A percentile compares a stretch with the other conserved stretches of the same genome.
These are phyloP conservation scores for Leptinotarsa peninsularis DNA, from an alignment of 2,888 invertebrate genomes.

Conservation along the genomic window DNA sequence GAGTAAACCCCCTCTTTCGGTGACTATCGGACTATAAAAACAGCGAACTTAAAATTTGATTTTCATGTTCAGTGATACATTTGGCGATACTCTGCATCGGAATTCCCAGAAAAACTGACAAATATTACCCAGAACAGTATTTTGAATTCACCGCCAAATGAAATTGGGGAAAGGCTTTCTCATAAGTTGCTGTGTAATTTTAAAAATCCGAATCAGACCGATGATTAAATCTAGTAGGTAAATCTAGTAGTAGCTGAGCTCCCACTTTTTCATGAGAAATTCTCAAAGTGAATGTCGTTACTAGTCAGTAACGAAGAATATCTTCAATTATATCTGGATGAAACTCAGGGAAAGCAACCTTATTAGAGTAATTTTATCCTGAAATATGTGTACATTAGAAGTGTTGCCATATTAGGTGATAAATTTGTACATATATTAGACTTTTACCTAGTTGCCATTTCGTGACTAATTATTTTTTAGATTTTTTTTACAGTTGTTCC, in stretches of 20 bases:
- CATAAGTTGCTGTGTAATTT: neutral
- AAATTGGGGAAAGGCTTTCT: neutral
- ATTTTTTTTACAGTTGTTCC: neutral
- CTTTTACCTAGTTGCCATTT: conserved; percentile 30
- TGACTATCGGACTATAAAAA: too few species aligned
- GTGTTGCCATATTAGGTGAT: conserved; percentile 56
- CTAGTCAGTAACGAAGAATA: neutral
- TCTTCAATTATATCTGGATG: conserved; percentile 27
- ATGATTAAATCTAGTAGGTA: neutral
- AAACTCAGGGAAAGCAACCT: conserved; percentile 49
- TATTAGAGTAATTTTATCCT: conserved; percentile 40
- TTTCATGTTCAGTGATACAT: neutral
- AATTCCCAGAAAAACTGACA: neutral
- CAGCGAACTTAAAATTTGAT: neutral
- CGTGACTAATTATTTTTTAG: conserved; percentile 2
- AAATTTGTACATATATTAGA: conserved; percentile 15
- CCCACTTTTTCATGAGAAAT: neutral
- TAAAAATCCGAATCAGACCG: neutral
- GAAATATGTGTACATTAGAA: conserved; percentile 35
- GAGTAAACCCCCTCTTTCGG: too few species aligned
- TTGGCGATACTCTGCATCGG: neutral
- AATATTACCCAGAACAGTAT: conserved; percentile 1
- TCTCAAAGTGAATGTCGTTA: neutral
- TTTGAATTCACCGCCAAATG: conserved; percentile 6
- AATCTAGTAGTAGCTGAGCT: neutral